These are phyloP conservation scores for Cepaea hortensis DNA, from an alignment of 2,888 invertebrate genomes.

Conservation along the genomic window DNA sequence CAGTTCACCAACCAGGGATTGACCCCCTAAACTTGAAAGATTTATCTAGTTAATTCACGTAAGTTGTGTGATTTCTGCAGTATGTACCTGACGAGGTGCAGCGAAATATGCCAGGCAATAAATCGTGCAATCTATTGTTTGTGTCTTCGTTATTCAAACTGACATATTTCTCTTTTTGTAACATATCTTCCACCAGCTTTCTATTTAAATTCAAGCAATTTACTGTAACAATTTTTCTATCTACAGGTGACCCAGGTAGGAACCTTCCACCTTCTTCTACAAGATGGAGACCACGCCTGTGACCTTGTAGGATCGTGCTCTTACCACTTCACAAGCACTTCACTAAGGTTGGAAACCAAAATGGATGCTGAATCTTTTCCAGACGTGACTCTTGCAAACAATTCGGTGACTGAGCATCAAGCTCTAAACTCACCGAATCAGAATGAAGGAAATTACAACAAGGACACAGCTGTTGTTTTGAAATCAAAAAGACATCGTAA, in stretches of 20 bases:
- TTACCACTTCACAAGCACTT: background rate
- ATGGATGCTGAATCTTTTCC: conserved; percentile 49
- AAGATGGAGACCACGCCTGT: background rate
- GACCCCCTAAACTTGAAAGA: no score
- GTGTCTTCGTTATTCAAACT: no score
- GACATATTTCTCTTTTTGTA: no score
- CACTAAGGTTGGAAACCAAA: background rate
- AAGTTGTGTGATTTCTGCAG: no score
- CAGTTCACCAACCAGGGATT: no score
- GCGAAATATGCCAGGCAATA: no score
- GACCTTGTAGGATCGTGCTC: background rate
- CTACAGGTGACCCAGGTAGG: background rate
- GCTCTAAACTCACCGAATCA: conserved; percentile 27
- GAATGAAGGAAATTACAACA: conserved; percentile 6
- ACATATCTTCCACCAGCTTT: no score
- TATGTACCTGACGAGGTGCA: no score
- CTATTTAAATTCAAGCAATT: no score
- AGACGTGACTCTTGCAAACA: conserved; percentile 54
- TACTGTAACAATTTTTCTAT: background rate
- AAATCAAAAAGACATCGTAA: conserved; percentile 4
- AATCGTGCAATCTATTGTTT: no score
- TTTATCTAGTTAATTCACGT: no score
- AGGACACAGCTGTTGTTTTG: conserved; percentile 48
- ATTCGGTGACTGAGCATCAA: conserved; percentile 38
- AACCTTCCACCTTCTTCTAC: background rate